Evolutionary conservation across 2,797 vertebrate species (phyloP).

Genomic region (Urophycis tenuis): DNA sequence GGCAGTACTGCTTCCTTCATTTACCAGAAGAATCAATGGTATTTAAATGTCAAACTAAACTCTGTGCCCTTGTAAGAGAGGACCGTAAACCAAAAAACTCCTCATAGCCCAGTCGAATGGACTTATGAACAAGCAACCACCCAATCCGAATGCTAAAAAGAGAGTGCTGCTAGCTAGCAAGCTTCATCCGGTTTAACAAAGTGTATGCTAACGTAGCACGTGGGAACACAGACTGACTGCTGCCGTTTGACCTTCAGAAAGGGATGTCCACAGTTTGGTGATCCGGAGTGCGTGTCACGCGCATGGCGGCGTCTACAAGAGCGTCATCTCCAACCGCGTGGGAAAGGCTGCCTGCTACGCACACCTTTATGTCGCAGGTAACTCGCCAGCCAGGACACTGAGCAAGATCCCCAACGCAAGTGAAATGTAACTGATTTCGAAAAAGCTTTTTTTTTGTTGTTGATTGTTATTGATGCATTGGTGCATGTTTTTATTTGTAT

Average conservation of each 20-base stretch:
- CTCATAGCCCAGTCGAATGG: neutral
- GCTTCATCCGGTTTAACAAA: neutral
- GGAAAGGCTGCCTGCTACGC: constrained; percentile 94
- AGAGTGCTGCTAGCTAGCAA: neutral
- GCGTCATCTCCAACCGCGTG: constrained; percentile 90
- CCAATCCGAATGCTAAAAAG: neutral
- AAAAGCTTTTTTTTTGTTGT: neutral
- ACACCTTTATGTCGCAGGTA: constrained; percentile 90
- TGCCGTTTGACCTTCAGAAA: constrained; percentile 73
- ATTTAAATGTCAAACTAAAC: neutral
- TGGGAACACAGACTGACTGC: constrained; percentile 10
- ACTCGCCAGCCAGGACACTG: neutral
- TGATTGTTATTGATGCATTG: neutral
- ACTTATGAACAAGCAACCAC: no score
- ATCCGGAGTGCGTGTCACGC: constrained; percentile 76
- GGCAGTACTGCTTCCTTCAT: no score
- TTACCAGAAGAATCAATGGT: no score
- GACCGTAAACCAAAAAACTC: neutral
- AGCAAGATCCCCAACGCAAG: constrained; percentile 25
- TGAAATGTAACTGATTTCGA: neutral
- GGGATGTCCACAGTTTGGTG: constrained; percentile 87
- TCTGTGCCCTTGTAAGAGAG: neutral
- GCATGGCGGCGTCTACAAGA: constrained; percentile 93
- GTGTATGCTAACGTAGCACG: neutral
- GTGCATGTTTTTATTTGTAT: neutral